A percentile compares a stretch with the other conserved stretches of the same genome.
Evolutionary conservation across 2,113 vertebrate species (phyloP).

Genomic region (Hippoglossus stenolepis): DNA sequence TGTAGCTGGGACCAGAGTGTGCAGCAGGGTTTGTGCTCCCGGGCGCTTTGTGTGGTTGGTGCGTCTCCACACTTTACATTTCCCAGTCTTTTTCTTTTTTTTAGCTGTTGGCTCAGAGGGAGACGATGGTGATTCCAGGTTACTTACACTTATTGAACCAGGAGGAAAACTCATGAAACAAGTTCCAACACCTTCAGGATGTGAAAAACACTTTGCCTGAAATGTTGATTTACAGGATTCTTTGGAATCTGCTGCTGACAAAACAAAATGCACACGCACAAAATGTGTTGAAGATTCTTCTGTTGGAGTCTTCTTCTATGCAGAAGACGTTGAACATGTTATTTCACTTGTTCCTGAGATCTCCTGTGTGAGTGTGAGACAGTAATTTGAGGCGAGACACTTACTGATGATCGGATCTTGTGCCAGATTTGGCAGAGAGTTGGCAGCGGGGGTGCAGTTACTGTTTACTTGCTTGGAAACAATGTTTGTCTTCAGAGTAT

Average conservation of each 20-base stretch:
- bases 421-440: conserved; percentile 42
- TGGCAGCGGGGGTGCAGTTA: conserved; percentile 34
- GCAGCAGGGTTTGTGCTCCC: neutral
- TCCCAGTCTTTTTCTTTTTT: neutral
- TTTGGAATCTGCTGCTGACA: neutral
- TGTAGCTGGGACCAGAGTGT: neutral
- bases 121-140: conserved; percentile 6
- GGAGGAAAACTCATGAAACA: conserved; percentile 31
- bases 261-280: neutral
- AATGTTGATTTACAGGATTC: neutral
- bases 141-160: neutral
- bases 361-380: conserved; percentile 3
- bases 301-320: too few species aligned
- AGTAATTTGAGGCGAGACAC: neutral
- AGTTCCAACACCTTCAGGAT: conserved; percentile 36
- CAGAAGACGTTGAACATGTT: neutral
- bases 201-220: neutral
- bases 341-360: neutral
- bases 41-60: conserved; percentile 9
- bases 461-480: conserved; percentile 73
- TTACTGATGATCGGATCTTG: conserved; percentile 16
- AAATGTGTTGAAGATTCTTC: neutral
- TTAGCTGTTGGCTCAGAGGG: conserved; percentile 14
- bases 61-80: conserved; percentile 26
- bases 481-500: conserved; percentile 59